These are phyloP conservation scores for Arctopsyche grandis DNA, from an alignment of 1,140 invertebrate genomes.

Conservation along the genomic window DNA sequence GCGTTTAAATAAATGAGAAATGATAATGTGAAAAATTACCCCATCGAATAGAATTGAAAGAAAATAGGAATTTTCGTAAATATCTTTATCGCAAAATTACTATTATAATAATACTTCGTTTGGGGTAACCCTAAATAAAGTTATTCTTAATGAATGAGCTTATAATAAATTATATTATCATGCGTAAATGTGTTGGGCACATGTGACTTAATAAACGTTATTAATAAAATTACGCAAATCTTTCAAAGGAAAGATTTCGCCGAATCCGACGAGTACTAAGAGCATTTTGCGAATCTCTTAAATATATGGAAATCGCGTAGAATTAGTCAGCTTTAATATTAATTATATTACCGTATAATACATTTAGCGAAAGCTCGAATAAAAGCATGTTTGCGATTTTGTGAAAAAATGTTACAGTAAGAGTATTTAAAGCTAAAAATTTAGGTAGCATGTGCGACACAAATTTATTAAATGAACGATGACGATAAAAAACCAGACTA, in stretches of 20 bases:
- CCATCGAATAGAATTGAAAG: no score
- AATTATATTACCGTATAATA: neutral
- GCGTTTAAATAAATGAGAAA: no score
- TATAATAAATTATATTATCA: slow-evolving; percentile 16
- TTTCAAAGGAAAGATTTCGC: slow-evolving; percentile 13
- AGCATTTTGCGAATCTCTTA: neutral
- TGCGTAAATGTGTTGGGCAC: neutral
- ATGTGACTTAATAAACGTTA: slow-evolving; percentile 9
- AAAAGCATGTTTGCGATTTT: no score
- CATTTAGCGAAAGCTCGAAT: neutral
- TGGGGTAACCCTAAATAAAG: no score
- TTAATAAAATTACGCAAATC: slow-evolving; percentile 21
- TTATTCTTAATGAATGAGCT: slow-evolving; percentile 1
- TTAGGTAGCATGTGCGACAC: neutral
- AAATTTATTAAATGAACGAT: neutral
- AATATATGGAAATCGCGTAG: no score
- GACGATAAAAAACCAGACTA: neutral
- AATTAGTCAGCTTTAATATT: no score
- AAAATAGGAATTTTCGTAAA: no score
- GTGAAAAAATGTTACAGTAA: no score
- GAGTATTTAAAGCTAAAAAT: neutral
- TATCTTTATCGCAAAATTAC: no score
- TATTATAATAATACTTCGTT: no score
- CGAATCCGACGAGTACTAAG: neutral
- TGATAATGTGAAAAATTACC: no score